Percentiles rank a stretch among this genome's conserved stretches.
Evolutionary conservation across 2,113 vertebrate genomes (phyloP).

Genomic region (Gallinago media): DNA sequence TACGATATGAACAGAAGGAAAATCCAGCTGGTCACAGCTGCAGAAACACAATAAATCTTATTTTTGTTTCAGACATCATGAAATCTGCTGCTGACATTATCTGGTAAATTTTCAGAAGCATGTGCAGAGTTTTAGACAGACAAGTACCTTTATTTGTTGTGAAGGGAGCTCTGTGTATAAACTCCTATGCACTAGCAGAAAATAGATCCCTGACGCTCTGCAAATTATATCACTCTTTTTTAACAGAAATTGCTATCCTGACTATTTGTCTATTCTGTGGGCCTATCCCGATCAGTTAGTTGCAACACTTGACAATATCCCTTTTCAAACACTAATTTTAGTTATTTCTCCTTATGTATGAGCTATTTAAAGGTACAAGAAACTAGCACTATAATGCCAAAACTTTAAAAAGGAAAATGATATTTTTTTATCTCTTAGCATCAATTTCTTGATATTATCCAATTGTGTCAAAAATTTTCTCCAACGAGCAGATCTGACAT

Average conservation of each 20-base stretch:
- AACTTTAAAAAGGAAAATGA: neutral
- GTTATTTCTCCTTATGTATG: neutral
- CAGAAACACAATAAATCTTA: neutral
- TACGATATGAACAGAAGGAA: neutral
- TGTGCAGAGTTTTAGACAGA: neutral
- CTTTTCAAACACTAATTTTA: neutral
- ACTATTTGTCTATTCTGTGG: neutral
- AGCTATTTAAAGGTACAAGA: neutral
- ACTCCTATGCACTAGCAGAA: neutral
- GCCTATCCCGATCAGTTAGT: neutral
- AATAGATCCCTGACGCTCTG: neutral
- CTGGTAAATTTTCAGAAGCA: neutral
- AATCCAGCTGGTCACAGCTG: neutral
- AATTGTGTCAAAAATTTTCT: neutral
- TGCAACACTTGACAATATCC: neutral
- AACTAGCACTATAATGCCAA: neutral
- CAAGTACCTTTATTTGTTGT: slow-evolving; percentile 1
- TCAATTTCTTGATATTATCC: neutral
- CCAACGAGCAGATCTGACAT: neutral
- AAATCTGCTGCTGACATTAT: neutral
- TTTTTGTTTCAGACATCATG: neutral
- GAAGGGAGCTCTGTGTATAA: neutral
- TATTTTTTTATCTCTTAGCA: neutral
- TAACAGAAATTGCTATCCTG: neutral
- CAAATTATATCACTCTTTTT: neutral